Conservation (phyloP, 2,888 invertebrate species). For the Pseudococcus longispinus region DNA sequence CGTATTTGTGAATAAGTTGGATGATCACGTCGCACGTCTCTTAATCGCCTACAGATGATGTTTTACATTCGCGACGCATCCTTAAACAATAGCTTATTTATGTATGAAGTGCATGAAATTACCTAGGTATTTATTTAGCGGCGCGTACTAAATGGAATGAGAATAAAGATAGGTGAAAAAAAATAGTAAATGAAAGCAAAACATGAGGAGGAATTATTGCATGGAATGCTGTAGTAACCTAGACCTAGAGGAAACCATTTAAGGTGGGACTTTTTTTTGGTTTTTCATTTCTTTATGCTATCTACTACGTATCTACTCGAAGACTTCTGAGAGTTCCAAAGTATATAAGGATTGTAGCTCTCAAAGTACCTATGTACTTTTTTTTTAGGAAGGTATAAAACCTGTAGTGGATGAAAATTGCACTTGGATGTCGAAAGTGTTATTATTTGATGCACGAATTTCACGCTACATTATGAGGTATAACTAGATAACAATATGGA, state of each 20-base stretch:
- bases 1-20: not conserved
- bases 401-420: not conserved
- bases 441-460: slow-evolving; percentile 54
- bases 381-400: not conserved
- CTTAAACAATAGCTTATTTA: slow-evolving; percentile 33
- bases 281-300: not conserved
- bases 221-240: slow-evolving; percentile 36
- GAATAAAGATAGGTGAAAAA: not conserved
- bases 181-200: slow-evolving; percentile 11
- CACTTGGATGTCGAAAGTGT: not conserved
- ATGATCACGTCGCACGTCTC: slow-evolving; percentile 4
- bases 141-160: not conserved
- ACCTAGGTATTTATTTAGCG: slow-evolving; percentile 6
- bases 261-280: not conserved
- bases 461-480: slow-evolving; percentile 48
- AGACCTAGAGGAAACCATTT: not conserved
- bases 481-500: slow-evolving; percentile 33
- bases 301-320: too few relatives aligned
- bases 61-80: slow-evolving; percentile 38
- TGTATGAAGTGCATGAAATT: slow-evolving; percentile 25
- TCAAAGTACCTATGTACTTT: too few relatives aligned
- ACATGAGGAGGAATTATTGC: not conserved
- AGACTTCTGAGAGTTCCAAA: not conserved
- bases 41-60: slow-evolving; percentile 32
- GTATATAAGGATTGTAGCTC: too few relatives aligned